A percentile compares a stretch with the other conserved stretches of the same genome.
These are phyloP conservation scores for Ia io DNA, from an alignment of 2,113 vertebrate genomes.

Conservation along the genomic window DNA sequence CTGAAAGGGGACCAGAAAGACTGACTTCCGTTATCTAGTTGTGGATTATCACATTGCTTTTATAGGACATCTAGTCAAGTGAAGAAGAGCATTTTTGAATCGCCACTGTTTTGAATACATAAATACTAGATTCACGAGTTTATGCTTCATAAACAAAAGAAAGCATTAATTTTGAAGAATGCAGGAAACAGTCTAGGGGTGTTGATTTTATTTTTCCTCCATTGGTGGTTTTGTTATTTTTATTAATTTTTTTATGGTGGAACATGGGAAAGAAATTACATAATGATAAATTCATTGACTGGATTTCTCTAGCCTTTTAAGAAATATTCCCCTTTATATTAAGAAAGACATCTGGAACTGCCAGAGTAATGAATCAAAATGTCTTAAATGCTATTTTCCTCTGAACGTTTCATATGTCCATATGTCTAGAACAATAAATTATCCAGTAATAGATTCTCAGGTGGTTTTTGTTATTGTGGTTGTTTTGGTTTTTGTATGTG, in stretches of 20 bases:
- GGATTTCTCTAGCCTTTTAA: constrained; percentile 51
- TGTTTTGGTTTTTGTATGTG: background rate
- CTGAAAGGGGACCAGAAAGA: background rate
- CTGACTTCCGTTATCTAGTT: constrained; percentile 27
- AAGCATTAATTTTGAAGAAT: constrained; percentile 36
- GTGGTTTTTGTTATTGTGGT: background rate
- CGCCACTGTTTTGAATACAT: constrained; percentile 28
- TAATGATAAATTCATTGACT: constrained; percentile 48
- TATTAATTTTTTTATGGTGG: background rate
- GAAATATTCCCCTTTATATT: constrained; percentile 28
- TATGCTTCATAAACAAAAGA: constrained; percentile 46
- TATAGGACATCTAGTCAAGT: background rate
- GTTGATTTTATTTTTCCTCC: background rate
- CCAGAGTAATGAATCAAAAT: constrained; percentile 28
- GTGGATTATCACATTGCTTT: constrained; percentile 14
- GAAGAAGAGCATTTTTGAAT: constrained; percentile 25
- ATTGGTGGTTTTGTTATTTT: background rate
- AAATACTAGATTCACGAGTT: constrained; percentile 35
- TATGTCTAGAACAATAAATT: constrained; percentile 8
- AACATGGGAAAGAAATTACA: background rate
- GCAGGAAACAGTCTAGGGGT: background rate
- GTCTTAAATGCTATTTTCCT: background rate
- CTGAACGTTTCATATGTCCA: background rate
- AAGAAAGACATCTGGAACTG: constrained; percentile 6
- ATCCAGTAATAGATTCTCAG: background rate